A percentile compares a stretch with the other conserved stretches of the same genome.
phyloP scores from a whole-genome alignment of 2,113 vertebrate species.

The Saccopteryx leptura region DNA sequence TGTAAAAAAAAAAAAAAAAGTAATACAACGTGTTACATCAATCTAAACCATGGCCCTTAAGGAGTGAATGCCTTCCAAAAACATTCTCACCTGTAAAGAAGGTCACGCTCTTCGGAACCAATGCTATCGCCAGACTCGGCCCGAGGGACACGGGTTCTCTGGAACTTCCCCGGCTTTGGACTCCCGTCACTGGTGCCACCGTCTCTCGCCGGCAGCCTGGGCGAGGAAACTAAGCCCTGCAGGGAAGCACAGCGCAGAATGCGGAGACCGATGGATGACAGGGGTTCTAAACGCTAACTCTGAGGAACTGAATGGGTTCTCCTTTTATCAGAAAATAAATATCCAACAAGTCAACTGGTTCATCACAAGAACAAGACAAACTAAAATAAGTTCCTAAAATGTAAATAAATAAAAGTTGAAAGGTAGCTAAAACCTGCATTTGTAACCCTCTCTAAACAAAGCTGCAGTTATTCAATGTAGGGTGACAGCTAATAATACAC shows the following conservation, averaged over 20 bases:
- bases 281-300: not conserved
- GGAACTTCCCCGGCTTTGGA: constrained; percentile 90
- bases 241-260: not conserved
- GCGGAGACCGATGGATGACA: not conserved
- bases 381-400: not conserved
- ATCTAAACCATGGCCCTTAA: not conserved
- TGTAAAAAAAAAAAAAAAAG: not conserved
- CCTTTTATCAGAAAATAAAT: constrained; percentile 41
- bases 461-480: not conserved
- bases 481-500: not conserved
- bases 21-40: not conserved
- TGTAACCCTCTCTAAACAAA: not conserved
- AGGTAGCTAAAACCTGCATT: constrained; percentile 17
- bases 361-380: constrained; percentile 56
- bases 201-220: constrained; percentile 88
- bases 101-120: constrained; percentile 90
- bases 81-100: constrained; percentile 94
- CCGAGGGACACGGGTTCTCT: constrained; percentile 88
- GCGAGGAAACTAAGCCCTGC: constrained; percentile 89
- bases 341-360: not conserved
- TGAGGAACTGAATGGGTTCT: constrained; percentile 14
- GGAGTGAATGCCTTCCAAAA: not conserved
- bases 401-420: constrained; percentile 14
- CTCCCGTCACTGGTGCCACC: constrained; percentile 86
- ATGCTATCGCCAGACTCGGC: constrained; percentile 90